phyloP scores from a whole-genome alignment of 1,140 invertebrate species.

The Saccostrea glomerata region DNA sequence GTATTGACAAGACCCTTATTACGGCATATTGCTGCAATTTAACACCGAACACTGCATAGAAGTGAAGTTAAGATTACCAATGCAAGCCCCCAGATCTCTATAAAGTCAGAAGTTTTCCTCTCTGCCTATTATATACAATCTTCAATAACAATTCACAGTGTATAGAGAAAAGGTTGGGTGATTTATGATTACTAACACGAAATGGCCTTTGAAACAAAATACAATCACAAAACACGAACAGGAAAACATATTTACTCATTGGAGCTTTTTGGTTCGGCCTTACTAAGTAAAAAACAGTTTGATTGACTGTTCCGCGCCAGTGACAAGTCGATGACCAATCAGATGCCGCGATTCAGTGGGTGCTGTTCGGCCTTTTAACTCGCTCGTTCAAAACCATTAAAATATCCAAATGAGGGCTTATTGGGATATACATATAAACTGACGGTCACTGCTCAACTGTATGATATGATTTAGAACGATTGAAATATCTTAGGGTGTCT shows the following conservation, averaged over 20 bases:
- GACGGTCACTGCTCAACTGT: constrained; percentile 20
- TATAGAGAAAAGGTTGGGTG: constrained; percentile 26
- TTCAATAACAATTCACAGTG: constrained; percentile 32
- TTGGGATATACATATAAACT: constrained; percentile 38
- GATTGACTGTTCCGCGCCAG: constrained; percentile 50
- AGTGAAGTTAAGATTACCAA: constrained; percentile 33
- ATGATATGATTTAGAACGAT: constrained; percentile 28
- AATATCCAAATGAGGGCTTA: constrained; percentile 38
- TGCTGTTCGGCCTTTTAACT: constrained; percentile 37
- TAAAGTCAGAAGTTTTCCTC: constrained; percentile 26
- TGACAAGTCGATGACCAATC: constrained; percentile 46
- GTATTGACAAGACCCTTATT: constrained; percentile 17
- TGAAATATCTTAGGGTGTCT: constrained; percentile 34
- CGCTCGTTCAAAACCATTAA: constrained; percentile 36
- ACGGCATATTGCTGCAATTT: constrained; percentile 27
- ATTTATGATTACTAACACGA: constrained; percentile 30
- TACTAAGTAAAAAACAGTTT: constrained; percentile 36
- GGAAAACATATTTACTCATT: constrained; percentile 31
- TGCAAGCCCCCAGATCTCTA: constrained; percentile 1
- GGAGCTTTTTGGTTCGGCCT: constrained; percentile 40
- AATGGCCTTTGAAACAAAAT: constrained; percentile 28
- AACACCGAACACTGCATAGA: neutral
- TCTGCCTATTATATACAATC: constrained; percentile 20
- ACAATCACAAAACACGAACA: constrained; percentile 12
- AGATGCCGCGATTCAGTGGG: constrained; percentile 18